Evolutionary conservation across 2,797 vertebrate genomes (phyloP), one percentile per base, ranked within the genome.

Genomic region (Poecile montanus): DNA sequence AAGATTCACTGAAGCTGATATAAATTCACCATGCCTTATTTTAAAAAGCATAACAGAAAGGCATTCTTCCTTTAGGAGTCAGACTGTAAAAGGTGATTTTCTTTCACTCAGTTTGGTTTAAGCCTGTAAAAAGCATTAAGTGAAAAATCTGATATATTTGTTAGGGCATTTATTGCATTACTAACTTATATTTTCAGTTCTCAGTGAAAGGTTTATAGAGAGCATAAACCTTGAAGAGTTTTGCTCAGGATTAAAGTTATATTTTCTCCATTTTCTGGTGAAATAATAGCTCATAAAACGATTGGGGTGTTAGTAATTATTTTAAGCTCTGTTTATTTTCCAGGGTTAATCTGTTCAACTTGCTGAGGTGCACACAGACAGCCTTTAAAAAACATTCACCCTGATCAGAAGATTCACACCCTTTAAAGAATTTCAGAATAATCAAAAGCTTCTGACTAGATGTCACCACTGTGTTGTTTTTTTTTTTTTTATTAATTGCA

Each of bases 141-240:
- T 97, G 97, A 97, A 98, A 98, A 98, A 98, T 98, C 96, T 97
- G 97, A 98, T 98, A 97, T 98, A 97, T 98, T 98, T 98, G 97
- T 98, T 97, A 97, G 96, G 95, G 95, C 96, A 97, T 97, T 98
- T 98, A 97, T 94, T 98, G 97, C 97, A 97, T 97, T 98, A 95
- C 96, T 97, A 97, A 97, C 96, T 97, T 98, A 97, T 97, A 97
- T 97, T 98, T 98, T 98, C 96, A 94, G 92, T 97, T 97, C 95
- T 97, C 91, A 95, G 89, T 95, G 97, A 97, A 98, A 97, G 96
- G 93, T 98, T 98, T 98, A 97, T 96, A 94, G 95, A 96, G 92
- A 96, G 96, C 95, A 97, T 97, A 97, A 97, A 97, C 96, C 96
- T 97, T 96, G 91, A 95, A 92, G 96, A 97, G 89, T 91, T 97